Conservation (phyloP, 2,888 invertebrate genomes). For the Ophonus ardosiacus region DNA sequence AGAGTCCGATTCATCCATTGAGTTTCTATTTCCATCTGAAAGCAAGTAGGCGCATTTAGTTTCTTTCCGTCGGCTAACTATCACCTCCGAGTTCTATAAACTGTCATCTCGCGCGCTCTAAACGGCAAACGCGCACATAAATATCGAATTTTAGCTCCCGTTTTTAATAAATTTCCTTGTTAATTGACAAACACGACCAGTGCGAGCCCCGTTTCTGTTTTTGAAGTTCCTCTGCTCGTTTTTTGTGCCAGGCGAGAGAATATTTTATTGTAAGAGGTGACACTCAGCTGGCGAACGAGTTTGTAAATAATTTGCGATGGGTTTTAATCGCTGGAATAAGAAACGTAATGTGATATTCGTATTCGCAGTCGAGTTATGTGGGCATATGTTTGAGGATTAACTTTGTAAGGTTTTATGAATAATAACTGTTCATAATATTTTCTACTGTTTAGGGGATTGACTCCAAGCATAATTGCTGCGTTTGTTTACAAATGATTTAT, state of each 20-base stretch:
- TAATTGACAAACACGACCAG: conserved; percentile 60
- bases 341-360: conserved; percentile 15
- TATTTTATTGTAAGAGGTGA: conserved; percentile 49
- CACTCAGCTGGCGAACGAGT: conserved; percentile 50
- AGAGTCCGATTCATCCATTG: conserved; percentile 8
- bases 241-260: conserved; percentile 3
- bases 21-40: conserved; percentile 7
- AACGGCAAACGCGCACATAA: conserved; percentile 42
- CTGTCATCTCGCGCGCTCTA: conserved; percentile 16
- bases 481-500: conserved; percentile 34
- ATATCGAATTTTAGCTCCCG: conserved; percentile 64
- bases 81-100: conserved; percentile 9
- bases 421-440: conserved; percentile 50
- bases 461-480: conserved; percentile 16
- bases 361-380: conserved; percentile 37
- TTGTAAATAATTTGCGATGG: conserved; percentile 50
- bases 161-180: conserved; percentile 63
- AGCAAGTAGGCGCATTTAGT: conserved; percentile 53
- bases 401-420: conserved; percentile 31
- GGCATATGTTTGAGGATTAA: conserved; percentile 52
- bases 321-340: conserved; percentile 45
- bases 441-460: conserved; percentile 46
- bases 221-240: background rate
- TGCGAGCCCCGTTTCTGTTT: conserved; percentile 53
- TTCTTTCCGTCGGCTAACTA: conserved; percentile 35